Evolutionary conservation across 2,797 vertebrate species (phyloP), one percentile per base, ranked within the genome.

Genomic region (Crenichthys baileyi): DNA sequence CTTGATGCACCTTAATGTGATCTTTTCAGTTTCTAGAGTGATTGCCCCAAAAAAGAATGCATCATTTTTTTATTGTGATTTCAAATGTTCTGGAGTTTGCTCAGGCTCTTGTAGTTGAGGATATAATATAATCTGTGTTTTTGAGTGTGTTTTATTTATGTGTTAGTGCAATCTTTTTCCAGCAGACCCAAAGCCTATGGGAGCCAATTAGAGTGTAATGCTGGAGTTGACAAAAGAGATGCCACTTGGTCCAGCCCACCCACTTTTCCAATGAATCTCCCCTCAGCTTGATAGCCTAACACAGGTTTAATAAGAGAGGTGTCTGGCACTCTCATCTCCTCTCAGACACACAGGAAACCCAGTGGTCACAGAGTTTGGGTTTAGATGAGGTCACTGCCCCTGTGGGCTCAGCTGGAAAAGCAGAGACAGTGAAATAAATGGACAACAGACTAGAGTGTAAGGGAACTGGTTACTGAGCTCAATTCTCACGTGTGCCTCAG

Each of bases 181-280:
- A 79, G 79, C 70, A 70, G 79, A 83, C 79, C 81, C 24, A 18
- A 83, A 88, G 94, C 93, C 93, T 90, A 77, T 90, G 93, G 94
- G 94, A 95, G 84, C 93, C 94, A 95, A 95, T 96, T 95, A 95
- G 93, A 90, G 90, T 73, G 81, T 90, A 89, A 93, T 92, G 87
- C 83, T 90, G 84, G 82, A 87, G 83, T 94, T 94, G 94, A 96
- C 94, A 95, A 95, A 94, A 93, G 93, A 91, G 78, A 89, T 78
- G 83, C 80, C 60, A 84, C 90, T 91, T 91, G 83, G 91, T 91
- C 76, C 84, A 82, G 85, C 89, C 87, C 87, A 85, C 90, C 84
- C 84, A 18, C 88, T 84, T 89, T 86, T 82, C 85, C 82, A 82
- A 87, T 85, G 67, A 70, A 75, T 84, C 76, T 84, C 89, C 82